These are phyloP conservation scores for Xestia sexstrigata DNA, from an alignment of 2,888 invertebrate species.

Conservation along the genomic window DNA sequence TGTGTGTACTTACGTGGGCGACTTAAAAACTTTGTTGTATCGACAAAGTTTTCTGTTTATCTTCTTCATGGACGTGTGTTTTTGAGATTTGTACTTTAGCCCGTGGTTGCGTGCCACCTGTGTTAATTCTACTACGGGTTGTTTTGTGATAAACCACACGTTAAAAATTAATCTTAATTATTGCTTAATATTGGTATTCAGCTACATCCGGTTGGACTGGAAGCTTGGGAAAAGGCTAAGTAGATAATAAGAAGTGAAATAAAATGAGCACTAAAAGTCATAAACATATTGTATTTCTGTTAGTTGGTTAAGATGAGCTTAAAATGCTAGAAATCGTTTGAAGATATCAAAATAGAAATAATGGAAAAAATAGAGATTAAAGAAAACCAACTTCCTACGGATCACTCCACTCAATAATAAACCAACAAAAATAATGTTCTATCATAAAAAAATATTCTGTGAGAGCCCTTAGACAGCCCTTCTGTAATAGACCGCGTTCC, in stretches of 20 bases:
- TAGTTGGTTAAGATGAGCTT: too few relatives aligned
- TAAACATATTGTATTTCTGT: too few relatives aligned
- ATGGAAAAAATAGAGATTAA: background rate
- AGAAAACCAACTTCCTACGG: conserved; percentile 11
- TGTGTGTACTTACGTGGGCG: background rate
- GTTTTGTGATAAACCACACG: background rate
- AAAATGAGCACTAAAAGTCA: background rate
- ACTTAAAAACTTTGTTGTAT: conserved; percentile 16
- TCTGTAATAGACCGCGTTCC: conserved; percentile 77
- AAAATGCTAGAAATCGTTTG: background rate
- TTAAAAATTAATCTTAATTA: background rate
- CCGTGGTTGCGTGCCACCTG: background rate
- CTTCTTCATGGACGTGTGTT: background rate
- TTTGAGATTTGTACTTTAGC: background rate
- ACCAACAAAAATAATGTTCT: conserved; percentile 71
- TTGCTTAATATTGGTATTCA: background rate
- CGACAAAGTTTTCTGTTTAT: background rate
- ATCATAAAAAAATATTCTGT: conserved; percentile 67
- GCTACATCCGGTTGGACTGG: background rate
- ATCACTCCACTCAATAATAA: conserved; percentile 70
- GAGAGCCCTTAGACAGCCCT: conserved; percentile 75
- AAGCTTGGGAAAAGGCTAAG: background rate
- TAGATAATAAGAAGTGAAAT: background rate
- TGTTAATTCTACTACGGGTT: background rate
- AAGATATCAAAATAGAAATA: background rate